Conservation (phyloP, 2,888 invertebrate genomes). For the Dicyrtomina minuta region DNA sequence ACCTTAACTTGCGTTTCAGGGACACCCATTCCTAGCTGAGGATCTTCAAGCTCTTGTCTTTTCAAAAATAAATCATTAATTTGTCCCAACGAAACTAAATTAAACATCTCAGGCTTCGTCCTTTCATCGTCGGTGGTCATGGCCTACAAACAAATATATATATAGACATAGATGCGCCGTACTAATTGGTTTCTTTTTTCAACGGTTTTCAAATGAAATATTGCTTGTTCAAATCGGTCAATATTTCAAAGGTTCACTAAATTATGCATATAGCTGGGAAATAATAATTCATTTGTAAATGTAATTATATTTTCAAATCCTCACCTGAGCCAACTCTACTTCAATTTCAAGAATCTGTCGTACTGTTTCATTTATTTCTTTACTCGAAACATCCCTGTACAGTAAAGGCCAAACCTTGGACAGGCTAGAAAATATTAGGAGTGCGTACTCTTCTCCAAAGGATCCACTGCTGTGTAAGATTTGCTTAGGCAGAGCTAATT, state of each 20-base stretch:
- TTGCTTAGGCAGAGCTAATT: slow-evolving; percentile 43
- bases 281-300: not conserved
- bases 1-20: slow-evolving; percentile 13
- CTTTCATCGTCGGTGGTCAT: slow-evolving; percentile 43
- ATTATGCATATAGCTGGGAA: not conserved
- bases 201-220: no score
- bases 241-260: no score
- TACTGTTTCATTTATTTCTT: slow-evolving; percentile 24
- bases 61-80: slow-evolving; percentile 38
- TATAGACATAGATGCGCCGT: not conserved
- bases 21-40: slow-evolving; percentile 8
- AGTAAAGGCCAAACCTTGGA: slow-evolving; percentile 8
- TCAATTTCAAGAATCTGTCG: slow-evolving; percentile 44
- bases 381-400: not conserved
- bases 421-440: slow-evolving; percentile 28
- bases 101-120: slow-evolving; percentile 45
- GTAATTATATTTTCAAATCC: no score
- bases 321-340: slow-evolving; percentile 44
- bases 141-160: slow-evolving; percentile 31
- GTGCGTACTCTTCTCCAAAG: slow-evolving; percentile 39
- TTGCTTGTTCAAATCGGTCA: no score
- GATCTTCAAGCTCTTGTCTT: slow-evolving; percentile 22
- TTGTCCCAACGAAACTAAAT: slow-evolving; percentile 42
- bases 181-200: not conserved
- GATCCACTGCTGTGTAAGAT: not conserved